Conservation (phyloP, 2,113 vertebrate genomes). For the Anoplopoma fimbria region DNA sequence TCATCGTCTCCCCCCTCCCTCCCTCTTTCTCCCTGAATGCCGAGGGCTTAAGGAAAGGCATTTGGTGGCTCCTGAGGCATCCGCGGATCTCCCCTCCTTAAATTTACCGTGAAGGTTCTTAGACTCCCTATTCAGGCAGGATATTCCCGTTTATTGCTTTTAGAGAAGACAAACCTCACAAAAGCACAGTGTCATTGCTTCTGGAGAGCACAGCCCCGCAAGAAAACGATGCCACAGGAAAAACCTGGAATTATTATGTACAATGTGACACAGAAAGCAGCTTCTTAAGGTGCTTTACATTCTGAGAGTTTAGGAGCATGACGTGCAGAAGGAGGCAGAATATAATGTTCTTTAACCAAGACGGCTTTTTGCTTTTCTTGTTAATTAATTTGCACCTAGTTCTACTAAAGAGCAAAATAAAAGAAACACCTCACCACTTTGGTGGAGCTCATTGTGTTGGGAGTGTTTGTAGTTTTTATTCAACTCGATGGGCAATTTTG, state of each 20-base stretch:
- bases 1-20: constrained; percentile 78
- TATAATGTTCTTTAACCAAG: constrained; percentile 15
- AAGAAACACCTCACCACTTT: not conserved
- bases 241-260: constrained; percentile 46
- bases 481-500: not conserved
- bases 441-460: no score
- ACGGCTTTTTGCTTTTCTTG: not conserved
- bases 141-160: constrained; percentile 89
- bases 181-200: constrained; percentile 76
- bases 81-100: constrained; percentile 84
- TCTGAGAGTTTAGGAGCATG: constrained; percentile 23
- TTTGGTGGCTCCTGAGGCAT: constrained; percentile 95
- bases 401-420: not conserved
- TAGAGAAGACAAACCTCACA: constrained; percentile 79
- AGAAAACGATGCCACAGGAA: constrained; percentile 39
- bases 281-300: constrained; percentile 53
- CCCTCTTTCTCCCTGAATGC: constrained; percentile 86
- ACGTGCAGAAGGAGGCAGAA: constrained; percentile 5
- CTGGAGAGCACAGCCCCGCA: constrained; percentile 52
- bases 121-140: constrained; percentile 94
- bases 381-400: constrained; percentile 39
- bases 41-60: constrained; percentile 94
- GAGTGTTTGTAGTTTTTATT: not conserved
- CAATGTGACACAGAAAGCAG: constrained; percentile 43
- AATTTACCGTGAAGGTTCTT: constrained; percentile 88